Percentiles rank a stretch among this genome's conserved stretches.
These are phyloP conservation scores for Eledona agricola DNA, from an alignment of 2,888 invertebrate genomes.

Conservation along the genomic window DNA sequence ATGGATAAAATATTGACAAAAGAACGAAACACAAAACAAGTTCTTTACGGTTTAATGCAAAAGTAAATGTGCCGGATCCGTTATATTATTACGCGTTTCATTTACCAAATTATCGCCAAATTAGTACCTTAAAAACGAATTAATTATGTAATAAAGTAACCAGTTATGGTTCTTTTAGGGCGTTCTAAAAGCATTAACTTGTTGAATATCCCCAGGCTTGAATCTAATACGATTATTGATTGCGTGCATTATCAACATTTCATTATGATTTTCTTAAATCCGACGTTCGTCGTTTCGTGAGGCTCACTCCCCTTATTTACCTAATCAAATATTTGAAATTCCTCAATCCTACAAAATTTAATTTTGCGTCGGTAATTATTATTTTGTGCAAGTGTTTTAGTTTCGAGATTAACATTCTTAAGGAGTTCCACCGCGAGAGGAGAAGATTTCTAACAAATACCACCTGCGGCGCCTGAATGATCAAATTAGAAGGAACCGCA, in stretches of 20 bases:
- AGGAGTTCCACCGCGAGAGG: conserved; percentile 8
- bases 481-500: conserved; percentile 28
- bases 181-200: conserved; percentile 30
- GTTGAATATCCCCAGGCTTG: conserved; percentile 27
- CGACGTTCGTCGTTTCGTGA: too few relatives aligned
- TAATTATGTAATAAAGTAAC: conserved; percentile 23
- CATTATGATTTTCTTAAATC: conserved; percentile 12
- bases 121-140: conserved; percentile 17
- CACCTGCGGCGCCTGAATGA: conserved; percentile 29
- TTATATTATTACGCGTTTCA: conserved; percentile 6
- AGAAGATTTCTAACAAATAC: conserved; percentile 22
- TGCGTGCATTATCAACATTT: conserved; percentile 21
- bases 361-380: conserved; percentile 26
- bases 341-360: conserved; percentile 13
- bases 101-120: conserved; percentile 9
- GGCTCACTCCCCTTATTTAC: conserved; percentile 19
- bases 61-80: background rate
- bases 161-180: conserved; percentile 17
- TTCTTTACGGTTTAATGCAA: too few relatives aligned
- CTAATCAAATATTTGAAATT: conserved; percentile 30
- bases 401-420: conserved; percentile 30
- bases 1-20: too few relatives aligned
- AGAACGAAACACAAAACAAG: too few relatives aligned
- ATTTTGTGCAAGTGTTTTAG: conserved; percentile 27
- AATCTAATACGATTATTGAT: conserved; percentile 28